phyloP scores from a whole-genome alignment of 2,797 vertebrate genomes.

The Pipistrellus pipistrellus region DNA sequence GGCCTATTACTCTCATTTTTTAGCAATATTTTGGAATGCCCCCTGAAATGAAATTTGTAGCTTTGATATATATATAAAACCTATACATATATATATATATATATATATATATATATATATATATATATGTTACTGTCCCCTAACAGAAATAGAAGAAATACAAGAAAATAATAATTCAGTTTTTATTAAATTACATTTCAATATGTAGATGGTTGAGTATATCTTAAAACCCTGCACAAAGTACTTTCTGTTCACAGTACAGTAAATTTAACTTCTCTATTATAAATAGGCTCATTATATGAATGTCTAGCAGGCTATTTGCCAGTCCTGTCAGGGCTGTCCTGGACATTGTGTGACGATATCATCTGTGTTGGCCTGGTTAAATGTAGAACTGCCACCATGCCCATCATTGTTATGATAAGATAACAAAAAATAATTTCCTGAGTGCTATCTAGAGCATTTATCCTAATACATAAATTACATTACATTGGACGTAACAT shows the following conservation, averaged over 20 bases:
- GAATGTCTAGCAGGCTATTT: neutral
- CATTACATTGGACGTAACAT: conserved; percentile 22
- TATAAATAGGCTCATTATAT: neutral
- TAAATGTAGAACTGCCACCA: neutral
- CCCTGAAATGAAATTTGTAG: conserved; percentile 8
- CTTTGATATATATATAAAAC: neutral
- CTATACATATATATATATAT: neutral
- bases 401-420: neutral
- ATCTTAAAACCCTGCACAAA: conserved; percentile 11
- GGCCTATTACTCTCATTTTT: neutral
- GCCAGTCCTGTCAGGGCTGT: neutral
- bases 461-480: neutral
- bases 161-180: neutral
- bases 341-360: neutral
- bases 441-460: neutral
- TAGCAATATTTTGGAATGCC: neutral
- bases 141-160: conserved; percentile 24
- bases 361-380: neutral
- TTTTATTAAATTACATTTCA: conserved; percentile 37
- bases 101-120: neutral
- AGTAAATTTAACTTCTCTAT: conserved; percentile 2
- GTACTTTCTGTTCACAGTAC: neutral
- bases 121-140: neutral
- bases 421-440: conserved; percentile 24
- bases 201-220: neutral